Evolutionary conservation across 2,888 invertebrate species (phyloP), one percentile per base, ranked within the genome.

Genomic region (Stomorhina lunata): DNA sequence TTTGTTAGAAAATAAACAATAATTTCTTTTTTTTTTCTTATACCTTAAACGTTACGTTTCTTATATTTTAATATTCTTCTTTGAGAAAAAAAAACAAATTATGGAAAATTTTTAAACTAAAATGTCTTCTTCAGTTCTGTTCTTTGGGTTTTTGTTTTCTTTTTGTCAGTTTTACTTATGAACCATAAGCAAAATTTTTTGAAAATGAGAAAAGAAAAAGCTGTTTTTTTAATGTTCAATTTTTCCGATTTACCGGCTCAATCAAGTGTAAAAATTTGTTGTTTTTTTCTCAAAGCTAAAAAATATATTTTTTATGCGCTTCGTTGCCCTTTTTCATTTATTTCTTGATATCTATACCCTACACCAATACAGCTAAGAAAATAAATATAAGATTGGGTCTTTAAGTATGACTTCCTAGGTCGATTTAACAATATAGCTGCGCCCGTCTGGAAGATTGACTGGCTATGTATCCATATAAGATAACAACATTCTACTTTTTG

Each of bases 321-420:
- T 80, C 50, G 27, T 48, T 79, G 79, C 72, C 27, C 48, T 66
- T 72, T 80, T 73, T 68, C 79, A 80, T 66, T 80, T 80, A 73
- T 80, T 78, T 63, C n/a, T n/a, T n/a, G n/a, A n/a, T n/a, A n/a
- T n/a, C n/a, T n/a, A n/a, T n/a, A n/a, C n/a, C n/a, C n/a, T n/a
- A n/a, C n/a, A n/a, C n/a, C n/a, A n/a, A n/a, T n/a, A n/a, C n/a
- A n/a, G n/a, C n/a, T n/a, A n/a, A n/a, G n/a, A n/a, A n/a, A n/a
- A n/a, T n/a, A n/a, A n/a, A n/a, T n/a, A n/a, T n/a, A n/a, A n/a
- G n/a, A n/a, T n/a, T n/a, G n/a, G n/a, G n/a, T n/a, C n/a, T n/a
- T n/a, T n/a, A n/a, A n/a, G n/a, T n/a, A n/a, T n/a, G n/a, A n/a
- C n/a, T n/a, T n/a, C n/a, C n/a, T n/a, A n/a, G n/a, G n/a, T n/a